Conservation (phyloP, 2,888 invertebrate genomes). For the Homarus gammarus region DNA sequence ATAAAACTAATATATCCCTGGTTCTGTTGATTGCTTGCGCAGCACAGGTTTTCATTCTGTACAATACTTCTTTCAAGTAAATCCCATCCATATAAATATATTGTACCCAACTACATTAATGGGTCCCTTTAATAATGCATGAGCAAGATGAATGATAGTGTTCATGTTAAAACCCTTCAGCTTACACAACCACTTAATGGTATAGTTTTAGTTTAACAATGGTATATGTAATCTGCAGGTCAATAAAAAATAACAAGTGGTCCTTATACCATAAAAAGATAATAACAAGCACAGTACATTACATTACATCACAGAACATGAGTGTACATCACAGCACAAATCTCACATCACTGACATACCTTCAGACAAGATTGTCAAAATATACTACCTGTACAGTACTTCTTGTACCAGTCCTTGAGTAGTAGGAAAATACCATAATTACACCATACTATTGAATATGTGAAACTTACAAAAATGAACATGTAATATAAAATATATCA, state of each 20-base stretch:
- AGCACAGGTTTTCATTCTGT: background rate
- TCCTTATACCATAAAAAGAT: background rate
- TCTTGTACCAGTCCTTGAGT: background rate
- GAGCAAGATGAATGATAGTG: background rate
- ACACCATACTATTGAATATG: background rate
- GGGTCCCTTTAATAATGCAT: background rate
- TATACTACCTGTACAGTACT: background rate
- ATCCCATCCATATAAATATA: background rate
- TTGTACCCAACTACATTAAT: background rate
- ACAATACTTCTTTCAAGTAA: background rate
- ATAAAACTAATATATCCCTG: background rate
- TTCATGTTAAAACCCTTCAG: background rate
- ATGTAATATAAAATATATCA: background rate
- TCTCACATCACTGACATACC: slow-evolving; percentile 10
- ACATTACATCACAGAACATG: slow-evolving; percentile 49
- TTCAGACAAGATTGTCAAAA: background rate
- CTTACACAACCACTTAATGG: background rate
- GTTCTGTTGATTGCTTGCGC: background rate
- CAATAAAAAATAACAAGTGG: background rate
- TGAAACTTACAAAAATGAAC: background rate
- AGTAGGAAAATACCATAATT: background rate
- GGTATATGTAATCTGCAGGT: background rate
- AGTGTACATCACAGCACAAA: slow-evolving; percentile 50
- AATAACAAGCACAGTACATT: slow-evolving; percentile 9
- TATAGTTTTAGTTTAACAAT: no score